Evolutionary conservation across 2,113 vertebrate species (phyloP), one percentile per base, ranked within the genome.

Genomic region (Aythya baeri): DNA sequence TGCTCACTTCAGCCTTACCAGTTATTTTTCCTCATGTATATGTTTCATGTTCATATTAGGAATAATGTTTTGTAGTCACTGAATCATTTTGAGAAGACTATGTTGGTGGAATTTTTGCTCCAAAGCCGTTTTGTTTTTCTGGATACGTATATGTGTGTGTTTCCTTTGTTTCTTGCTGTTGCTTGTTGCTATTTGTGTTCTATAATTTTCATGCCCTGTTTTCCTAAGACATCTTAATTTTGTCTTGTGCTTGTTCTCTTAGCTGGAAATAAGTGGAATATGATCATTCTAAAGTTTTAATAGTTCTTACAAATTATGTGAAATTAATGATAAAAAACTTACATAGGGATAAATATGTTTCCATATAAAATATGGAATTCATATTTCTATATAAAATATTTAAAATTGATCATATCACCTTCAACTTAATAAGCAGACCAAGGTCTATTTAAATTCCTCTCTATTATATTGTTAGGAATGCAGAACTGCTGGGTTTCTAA

Each of bases 311-410:
- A 82, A 91, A 78, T 82, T 36, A 82, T 52, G 43, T 72, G 11
- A 75, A 91, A 92, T 83, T 72, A 11, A 68, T 57, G 0, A 49
- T 86, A 59, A 25, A 85, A 75, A 27, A 46, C 44, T 72, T 65
- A 44, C 12, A 34, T 34, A 11, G 71, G 68, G 38, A 62, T 93
- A 89, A 82, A 82, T 81, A 67, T 36, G 57, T 87, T 79, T 72
- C 29, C 13, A 6, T 61, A 58, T 70, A 73, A 92, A 93, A 65
- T 87, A 73, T 22, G 22, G 44, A 93, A 86, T 57, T 65, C 25
- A 32, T 81, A 49, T 78, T 84, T 32, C 73, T 29, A 43, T n/a
- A 75, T 92, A 77, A 93, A 82, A 72, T 89, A 92, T 79, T 95
- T 82, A 14, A 82, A 72, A 79, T 49, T 0, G 82, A 17, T 82